A percentile compares a stretch with the other conserved stretches of the same genome.
phyloP scores from a whole-genome alignment of 2,113 vertebrate species.

The Epinephelus lanceolatus region DNA sequence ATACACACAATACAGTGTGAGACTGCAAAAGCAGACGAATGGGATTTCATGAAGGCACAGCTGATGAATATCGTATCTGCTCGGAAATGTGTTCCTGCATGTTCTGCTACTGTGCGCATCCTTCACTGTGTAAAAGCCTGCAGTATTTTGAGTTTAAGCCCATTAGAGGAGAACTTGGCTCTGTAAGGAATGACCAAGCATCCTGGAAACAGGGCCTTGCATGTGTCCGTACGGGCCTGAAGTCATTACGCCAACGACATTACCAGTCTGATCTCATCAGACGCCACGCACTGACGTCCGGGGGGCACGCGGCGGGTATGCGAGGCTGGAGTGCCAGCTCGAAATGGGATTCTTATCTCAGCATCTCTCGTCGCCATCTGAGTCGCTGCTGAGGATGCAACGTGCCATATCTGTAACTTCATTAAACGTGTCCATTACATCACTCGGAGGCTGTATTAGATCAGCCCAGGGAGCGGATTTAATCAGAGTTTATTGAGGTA shows the following conservation, averaged over 20 bases:
- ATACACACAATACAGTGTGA: neutral
- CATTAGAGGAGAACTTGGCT: conserved; percentile 40
- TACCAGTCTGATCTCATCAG: conserved; percentile 77
- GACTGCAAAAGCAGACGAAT: neutral
- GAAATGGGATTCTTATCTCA: conserved; percentile 75
- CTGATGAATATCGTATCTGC: conserved; percentile 4
- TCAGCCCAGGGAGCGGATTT: conserved; percentile 61
- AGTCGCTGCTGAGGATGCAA: conserved; percentile 61
- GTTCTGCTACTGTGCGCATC: neutral
- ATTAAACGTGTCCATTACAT: conserved; percentile 79
- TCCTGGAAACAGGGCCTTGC: conserved; percentile 45
- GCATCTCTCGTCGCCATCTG: conserved; percentile 64
- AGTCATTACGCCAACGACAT: conserved; percentile 72
- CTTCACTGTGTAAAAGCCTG: conserved; percentile 10
- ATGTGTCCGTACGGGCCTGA: conserved; percentile 38
- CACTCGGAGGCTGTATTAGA: conserved; percentile 71
- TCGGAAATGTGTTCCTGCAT: conserved; percentile 19
- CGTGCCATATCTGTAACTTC: conserved; percentile 70
- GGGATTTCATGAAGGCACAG: conserved; percentile 16
- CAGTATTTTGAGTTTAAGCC: conserved; percentile 38
- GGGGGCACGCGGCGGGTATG: conserved; percentile 26
- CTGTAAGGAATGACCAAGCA: conserved; percentile 43
- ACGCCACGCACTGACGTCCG: conserved; percentile 51
- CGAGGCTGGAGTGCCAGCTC: conserved; percentile 54
- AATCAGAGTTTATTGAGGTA: conserved; percentile 69